Evolutionary conservation across 2,797 vertebrate genomes (phyloP).

Genomic region (Hirundo rustica): DNA sequence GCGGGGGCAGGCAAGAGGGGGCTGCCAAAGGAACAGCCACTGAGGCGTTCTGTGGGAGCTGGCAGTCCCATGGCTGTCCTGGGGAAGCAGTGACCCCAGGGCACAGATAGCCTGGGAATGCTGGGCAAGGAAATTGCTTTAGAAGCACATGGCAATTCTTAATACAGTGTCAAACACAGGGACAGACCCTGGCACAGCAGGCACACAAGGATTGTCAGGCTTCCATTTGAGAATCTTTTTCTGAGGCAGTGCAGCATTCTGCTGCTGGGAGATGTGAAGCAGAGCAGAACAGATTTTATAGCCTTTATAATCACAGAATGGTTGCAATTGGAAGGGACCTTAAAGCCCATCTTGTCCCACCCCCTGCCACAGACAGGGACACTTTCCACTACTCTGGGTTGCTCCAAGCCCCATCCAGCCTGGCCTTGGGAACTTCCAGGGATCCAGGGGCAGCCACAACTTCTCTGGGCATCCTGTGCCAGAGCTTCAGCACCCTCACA

Average conservation of each 20-base stretch:
- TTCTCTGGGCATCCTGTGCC: not conserved
- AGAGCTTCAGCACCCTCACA: not conserved
- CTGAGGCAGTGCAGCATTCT: not conserved
- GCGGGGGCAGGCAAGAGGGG: not conserved
- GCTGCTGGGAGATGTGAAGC: not conserved
- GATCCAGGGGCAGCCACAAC: not conserved
- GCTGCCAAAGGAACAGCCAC: not conserved
- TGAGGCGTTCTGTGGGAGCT: not conserved
- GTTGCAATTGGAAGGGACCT: not conserved
- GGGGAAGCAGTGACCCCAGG: not conserved
- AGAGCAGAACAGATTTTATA: not conserved
- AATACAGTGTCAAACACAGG: not conserved
- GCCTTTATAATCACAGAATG: not conserved
- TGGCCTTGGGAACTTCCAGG: not conserved
- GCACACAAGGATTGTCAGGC: not conserved
- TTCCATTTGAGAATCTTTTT: not conserved
- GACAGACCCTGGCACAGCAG: not conserved
- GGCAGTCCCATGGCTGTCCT: not conserved
- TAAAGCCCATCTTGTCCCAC: not conserved
- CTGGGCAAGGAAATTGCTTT: not conserved
- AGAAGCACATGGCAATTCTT: not conserved
- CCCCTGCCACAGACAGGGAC: not conserved
- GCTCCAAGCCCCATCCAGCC: accelerated
- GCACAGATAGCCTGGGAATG: not conserved
- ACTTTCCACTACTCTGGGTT: accelerated